Percentiles rank a stretch among this genome's conserved stretches.
These are phyloP conservation scores for Bambusicola thoracicus DNA, from an alignment of 2,113 vertebrate species.

Conservation along the genomic window DNA sequence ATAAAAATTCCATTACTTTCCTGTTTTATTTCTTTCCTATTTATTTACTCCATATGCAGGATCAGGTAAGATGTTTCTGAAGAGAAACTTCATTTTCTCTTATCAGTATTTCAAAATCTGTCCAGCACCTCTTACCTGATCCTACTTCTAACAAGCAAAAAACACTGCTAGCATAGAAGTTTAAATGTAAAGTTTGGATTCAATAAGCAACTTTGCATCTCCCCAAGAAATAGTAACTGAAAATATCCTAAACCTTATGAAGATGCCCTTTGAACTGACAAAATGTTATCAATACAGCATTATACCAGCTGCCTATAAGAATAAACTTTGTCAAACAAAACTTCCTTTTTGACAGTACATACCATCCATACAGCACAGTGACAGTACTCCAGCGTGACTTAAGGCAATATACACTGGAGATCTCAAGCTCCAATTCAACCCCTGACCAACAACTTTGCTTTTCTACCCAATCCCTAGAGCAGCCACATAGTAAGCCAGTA, in stretches of 20 bases:
- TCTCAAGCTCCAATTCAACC: neutral
- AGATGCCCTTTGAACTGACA: neutral
- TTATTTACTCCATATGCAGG: conserved; percentile 20
- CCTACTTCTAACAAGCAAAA: conserved; percentile 10
- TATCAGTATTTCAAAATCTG: conserved; percentile 9
- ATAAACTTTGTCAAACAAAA: neutral
- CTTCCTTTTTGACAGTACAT: neutral
- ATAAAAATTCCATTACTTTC: conserved; percentile 3
- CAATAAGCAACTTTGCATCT: neutral
- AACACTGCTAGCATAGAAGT: neutral
- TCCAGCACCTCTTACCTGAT: neutral
- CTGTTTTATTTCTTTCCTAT: neutral
- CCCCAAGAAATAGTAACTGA: neutral
- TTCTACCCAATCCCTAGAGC: neutral
- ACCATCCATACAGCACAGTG: neutral
- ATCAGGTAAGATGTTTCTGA: neutral
- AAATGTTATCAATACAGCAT: neutral
- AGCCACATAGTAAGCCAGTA: neutral
- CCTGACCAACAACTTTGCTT: neutral
- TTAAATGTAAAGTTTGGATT: neutral
- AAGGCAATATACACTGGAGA: neutral
- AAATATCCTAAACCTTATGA: neutral
- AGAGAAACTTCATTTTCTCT: neutral
- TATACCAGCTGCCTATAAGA: neutral
- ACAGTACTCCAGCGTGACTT: neutral